Evolutionary conservation across 2,113 vertebrate species (phyloP).

Genomic region (Clarias magur): DNA sequence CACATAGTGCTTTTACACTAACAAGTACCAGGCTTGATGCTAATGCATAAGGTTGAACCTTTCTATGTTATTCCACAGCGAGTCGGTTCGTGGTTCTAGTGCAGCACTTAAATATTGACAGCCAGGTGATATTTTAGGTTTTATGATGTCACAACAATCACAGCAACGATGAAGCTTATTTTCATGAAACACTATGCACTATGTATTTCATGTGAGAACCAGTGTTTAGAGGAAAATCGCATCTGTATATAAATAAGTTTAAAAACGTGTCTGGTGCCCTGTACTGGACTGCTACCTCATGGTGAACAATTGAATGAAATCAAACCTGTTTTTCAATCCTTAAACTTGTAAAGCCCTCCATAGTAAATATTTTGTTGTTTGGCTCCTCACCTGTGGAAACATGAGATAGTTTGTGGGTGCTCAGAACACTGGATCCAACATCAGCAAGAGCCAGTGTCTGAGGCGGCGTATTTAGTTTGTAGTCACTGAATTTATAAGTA

Average conservation of each 20-base stretch:
- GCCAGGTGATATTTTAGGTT: not conserved
- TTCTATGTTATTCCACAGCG: not conserved
- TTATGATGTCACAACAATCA: not conserved
- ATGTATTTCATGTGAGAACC: not conserved
- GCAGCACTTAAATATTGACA: not conserved
- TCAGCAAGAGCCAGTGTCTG: not conserved
- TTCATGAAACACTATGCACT: not conserved
- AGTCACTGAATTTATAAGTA: not conserved
- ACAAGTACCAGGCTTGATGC: not conserved
- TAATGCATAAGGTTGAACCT: not conserved
- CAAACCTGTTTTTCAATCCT: not conserved
- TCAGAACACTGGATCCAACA: not conserved
- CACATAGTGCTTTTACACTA: not conserved
- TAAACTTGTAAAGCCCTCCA: not conserved
- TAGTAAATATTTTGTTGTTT: not conserved
- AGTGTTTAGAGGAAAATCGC: not conserved
- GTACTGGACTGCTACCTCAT: not conserved
- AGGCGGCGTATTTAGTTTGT: not conserved
- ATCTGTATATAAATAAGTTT: not conserved
- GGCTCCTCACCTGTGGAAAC: not conserved
- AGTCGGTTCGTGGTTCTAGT: not conserved
- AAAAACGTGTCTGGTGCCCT: not conserved
- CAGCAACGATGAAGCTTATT: not conserved
- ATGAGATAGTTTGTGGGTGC: not conserved
- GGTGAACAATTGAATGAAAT: not conserved